Evolutionary conservation across 2,888 invertebrate species (phyloP).

Genomic region (Melikaiella ostensackeni): DNA sequence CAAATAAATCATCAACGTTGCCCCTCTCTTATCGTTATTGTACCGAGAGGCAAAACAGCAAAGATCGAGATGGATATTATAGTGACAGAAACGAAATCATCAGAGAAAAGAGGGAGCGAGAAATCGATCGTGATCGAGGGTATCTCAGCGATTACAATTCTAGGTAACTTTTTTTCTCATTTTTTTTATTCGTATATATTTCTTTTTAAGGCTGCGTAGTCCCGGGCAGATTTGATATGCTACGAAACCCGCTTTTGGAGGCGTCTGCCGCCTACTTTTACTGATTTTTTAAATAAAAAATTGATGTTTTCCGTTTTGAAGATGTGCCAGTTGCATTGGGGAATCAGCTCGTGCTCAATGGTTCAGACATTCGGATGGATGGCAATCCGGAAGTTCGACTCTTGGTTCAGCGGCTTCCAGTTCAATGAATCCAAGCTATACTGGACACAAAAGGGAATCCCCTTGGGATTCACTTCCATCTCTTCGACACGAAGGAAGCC

Average conservation of each 20-base stretch:
- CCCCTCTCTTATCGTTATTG: slow-evolving; percentile 87
- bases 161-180: slow-evolving; percentile 78
- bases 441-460: slow-evolving; percentile 84
- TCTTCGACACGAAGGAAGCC: slow-evolving; percentile 89
- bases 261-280: too few species aligned
- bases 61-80: slow-evolving; percentile 91
- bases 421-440: slow-evolving; percentile 72
- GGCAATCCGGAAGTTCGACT: slow-evolving; percentile 87
- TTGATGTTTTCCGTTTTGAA: slow-evolving; percentile 54
- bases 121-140: slow-evolving; percentile 83
- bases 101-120: slow-evolving; percentile 85
- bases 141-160: slow-evolving; percentile 90
- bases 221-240: too few species aligned
- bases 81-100: slow-evolving; percentile 93
- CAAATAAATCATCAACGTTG: slow-evolving; percentile 90
- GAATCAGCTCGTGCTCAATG: slow-evolving; percentile 92
- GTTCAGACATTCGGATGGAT: slow-evolving; percentile 94
- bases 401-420: slow-evolving; percentile 81
- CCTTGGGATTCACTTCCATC: slow-evolving; percentile 94
- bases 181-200: background rate
- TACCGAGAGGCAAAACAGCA: slow-evolving; percentile 80
- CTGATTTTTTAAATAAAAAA: too few species aligned
- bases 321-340: slow-evolving; percentile 93
- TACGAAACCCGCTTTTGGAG: too few species aligned
- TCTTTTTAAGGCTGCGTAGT: too few species aligned